Percentiles rank a stretch among this genome's conserved stretches.
Conservation (phyloP, 2,888 invertebrate genomes). For the Mesopsocus fuscifrons region DNA sequence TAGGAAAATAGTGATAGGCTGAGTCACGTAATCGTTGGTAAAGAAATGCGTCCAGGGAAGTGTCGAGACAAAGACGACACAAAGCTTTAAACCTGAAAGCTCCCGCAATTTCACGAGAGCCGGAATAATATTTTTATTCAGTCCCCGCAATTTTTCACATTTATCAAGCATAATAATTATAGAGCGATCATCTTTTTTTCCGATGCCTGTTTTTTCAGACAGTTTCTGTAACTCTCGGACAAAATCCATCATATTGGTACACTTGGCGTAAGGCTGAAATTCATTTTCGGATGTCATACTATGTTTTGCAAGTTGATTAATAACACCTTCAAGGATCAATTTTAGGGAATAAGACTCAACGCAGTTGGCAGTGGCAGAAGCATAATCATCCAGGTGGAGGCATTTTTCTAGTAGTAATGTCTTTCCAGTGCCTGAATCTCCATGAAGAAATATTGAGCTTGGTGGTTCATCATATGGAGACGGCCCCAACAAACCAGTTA, state of each 20-base stretch:
- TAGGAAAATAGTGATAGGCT: neutral
- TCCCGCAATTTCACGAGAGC: neutral
- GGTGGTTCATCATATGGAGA: constrained; percentile 1
- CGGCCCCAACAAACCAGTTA: neutral
- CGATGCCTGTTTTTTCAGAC: neutral
- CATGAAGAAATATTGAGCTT: neutral
- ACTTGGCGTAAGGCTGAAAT: constrained; percentile 5
- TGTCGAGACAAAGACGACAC: neutral
- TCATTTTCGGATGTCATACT: neutral
- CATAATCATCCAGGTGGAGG: neutral
- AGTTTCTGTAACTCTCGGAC: neutral
- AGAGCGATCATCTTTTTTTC: neutral
- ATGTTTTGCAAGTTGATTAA: constrained; percentile 7
- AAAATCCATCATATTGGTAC: constrained; percentile 1
- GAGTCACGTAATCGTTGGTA: neutral
- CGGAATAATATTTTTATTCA: neutral
- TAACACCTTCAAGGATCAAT: constrained; percentile 2
- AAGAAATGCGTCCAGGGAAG: constrained; percentile 1
- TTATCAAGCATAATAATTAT: constrained; percentile 6
- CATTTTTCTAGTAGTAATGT: neutral
- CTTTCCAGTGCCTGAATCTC: constrained; percentile 4
- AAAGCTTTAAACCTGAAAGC: neutral
- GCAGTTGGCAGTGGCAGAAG: constrained; percentile 1
- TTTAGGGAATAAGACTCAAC: constrained; percentile 1
- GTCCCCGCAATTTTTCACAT: constrained; percentile 2